phyloP scores from a whole-genome alignment of 2,797 vertebrate species.

The Harpagifer antarcticus region DNA sequence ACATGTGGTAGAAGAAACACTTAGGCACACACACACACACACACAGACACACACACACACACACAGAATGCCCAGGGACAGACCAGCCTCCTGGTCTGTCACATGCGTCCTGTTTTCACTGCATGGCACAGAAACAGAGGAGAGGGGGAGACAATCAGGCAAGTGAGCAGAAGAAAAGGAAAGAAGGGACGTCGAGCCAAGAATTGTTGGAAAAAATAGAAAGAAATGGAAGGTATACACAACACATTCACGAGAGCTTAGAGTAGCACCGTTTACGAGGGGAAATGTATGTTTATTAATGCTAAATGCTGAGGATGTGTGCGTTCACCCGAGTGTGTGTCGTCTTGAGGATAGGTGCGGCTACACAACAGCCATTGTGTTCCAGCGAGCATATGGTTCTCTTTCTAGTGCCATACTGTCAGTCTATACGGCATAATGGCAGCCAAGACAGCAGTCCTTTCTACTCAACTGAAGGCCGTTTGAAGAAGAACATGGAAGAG shows the following conservation, averaged over 20 bases:
- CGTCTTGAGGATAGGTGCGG: constrained; percentile 75
- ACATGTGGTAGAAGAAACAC: constrained; percentile 15
- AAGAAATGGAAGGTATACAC: not conserved
- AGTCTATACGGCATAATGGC: constrained; percentile 75
- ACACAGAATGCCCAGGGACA: constrained; percentile 54
- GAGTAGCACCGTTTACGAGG: not conserved
- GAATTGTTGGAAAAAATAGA: constrained; percentile 2
- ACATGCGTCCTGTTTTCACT: constrained; percentile 74
- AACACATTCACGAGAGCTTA: not conserved
- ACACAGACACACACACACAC: constrained; percentile 25
- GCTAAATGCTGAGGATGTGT: not conserved
- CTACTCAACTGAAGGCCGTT: constrained; percentile 73
- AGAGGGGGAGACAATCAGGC: constrained; percentile 35
- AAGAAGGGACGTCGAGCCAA: constrained; percentile 37
- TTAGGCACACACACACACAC: not conserved
- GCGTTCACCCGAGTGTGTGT: constrained; percentile 48
- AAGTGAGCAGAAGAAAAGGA: constrained; percentile 24
- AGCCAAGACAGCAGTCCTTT: constrained; percentile 81
- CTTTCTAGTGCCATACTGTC: constrained; percentile 79
- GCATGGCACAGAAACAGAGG: constrained; percentile 66
- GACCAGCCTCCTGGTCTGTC: constrained; percentile 72
- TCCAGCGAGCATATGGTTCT: constrained; percentile 79
- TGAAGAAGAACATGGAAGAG: constrained; percentile 79
- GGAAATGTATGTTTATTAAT: not conserved
- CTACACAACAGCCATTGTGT: constrained; percentile 65